Evolutionary conservation across 2,113 vertebrate genomes (phyloP).

Genomic region (Campylomormyrus tamandua): DNA sequence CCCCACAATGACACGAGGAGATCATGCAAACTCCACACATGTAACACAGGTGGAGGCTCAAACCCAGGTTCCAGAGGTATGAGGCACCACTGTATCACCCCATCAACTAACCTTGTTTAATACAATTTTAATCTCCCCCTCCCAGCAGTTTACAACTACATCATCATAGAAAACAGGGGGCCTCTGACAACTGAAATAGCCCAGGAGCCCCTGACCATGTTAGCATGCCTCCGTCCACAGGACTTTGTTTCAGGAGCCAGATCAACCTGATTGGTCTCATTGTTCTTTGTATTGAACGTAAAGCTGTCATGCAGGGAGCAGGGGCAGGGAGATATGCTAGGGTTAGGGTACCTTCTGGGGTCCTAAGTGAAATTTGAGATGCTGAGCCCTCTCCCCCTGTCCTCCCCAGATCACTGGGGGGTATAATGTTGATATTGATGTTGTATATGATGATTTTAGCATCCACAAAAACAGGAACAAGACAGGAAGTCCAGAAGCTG

Average conservation of each 20-base stretch:
- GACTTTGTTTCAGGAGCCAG: neutral
- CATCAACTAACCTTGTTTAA: neutral
- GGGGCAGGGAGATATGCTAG: neutral
- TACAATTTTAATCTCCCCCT: neutral
- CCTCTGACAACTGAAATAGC: neutral
- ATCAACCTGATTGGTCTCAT: neutral
- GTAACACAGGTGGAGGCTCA: too few relatives aligned
- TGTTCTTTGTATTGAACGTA: neutral
- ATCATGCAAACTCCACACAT: too few relatives aligned
- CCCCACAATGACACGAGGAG: too few relatives aligned
- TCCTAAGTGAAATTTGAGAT: neutral
- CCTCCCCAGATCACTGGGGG: neutral
- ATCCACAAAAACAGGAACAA: neutral
- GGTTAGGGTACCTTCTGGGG: neutral
- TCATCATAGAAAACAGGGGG: neutral
- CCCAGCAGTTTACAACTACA: neutral
- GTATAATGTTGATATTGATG: neutral
- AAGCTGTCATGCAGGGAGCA: neutral
- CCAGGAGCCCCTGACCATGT: neutral
- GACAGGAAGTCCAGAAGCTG: neutral
- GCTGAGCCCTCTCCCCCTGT: neutral
- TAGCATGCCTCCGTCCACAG: neutral
- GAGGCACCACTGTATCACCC: too few relatives aligned
- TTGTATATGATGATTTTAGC: neutral
- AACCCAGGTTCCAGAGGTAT: too few relatives aligned